Conservation (phyloP, 2,888 invertebrate genomes). For the Zeuzera pyrina region DNA sequence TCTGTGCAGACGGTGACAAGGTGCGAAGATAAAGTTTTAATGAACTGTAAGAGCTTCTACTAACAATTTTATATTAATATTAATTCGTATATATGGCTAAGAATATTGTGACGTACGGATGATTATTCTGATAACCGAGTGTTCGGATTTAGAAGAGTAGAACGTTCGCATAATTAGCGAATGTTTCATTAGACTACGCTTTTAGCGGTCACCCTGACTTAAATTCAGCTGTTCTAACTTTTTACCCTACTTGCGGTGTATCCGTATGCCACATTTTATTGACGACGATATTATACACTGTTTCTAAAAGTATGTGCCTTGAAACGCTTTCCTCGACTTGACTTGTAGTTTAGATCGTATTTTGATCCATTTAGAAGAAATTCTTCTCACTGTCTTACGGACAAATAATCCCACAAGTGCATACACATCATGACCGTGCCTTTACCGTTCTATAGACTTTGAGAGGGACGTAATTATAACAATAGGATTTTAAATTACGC, state of each 20-base stretch:
- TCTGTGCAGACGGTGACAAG: constrained; percentile 43
- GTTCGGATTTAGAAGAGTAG: constrained; percentile 26
- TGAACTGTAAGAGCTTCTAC: constrained; percentile 56
- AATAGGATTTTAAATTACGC: constrained; percentile 63
- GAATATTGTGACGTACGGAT: constrained; percentile 20
- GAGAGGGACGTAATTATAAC: constrained; percentile 72
- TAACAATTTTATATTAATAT: constrained; percentile 45
- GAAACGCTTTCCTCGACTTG: constrained; percentile 68
- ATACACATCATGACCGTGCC: constrained; percentile 73
- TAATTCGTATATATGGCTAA: constrained; percentile 30
- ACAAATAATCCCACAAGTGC: constrained; percentile 66
- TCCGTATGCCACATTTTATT: constrained; percentile 28
- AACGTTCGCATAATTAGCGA: constrained; percentile 16
- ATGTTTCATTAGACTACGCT: constrained; percentile 48
- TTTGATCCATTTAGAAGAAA: constrained; percentile 67
- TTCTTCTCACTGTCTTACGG: constrained; percentile 65
- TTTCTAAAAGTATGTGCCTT: constrained; percentile 74
- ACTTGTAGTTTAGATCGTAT: constrained; percentile 66
- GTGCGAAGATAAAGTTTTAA: constrained; percentile 47
- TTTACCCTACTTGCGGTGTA: constrained; percentile 37
- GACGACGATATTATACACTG: constrained; percentile 45
- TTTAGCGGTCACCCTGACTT: constrained; percentile 58
- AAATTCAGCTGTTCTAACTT: constrained; percentile 41
- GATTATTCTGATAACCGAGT: constrained; percentile 16
- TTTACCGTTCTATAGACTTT: constrained; percentile 72